Evolutionary conservation across 2,888 invertebrate genomes (phyloP).

Genomic region (Petrolisthes cinctipes): DNA sequence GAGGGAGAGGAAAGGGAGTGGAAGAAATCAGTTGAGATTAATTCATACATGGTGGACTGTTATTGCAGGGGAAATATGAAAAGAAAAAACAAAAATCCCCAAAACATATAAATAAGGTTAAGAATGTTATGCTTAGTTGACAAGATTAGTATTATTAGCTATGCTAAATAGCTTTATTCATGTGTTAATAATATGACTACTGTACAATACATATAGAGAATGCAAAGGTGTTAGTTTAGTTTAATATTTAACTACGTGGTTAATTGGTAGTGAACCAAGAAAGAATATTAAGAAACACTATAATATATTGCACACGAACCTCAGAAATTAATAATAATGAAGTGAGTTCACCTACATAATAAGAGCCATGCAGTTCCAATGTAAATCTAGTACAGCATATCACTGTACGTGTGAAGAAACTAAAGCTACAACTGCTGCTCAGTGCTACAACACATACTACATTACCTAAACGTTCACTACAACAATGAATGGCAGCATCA

Average conservation of each 20-base stretch:
- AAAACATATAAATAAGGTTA: background rate
- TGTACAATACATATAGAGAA: background rate
- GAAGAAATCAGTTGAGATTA: background rate
- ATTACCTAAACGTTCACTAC: no score
- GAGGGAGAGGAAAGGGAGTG: background rate
- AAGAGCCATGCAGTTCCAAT: no score
- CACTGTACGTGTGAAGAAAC: no score
- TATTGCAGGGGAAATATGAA: background rate
- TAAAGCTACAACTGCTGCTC: no score
- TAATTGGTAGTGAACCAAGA: background rate
- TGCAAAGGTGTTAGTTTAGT: background rate
- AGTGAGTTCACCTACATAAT: no score
- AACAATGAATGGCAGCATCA: no score
- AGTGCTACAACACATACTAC: no score
- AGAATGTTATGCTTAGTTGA: background rate
- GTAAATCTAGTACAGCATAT: no score
- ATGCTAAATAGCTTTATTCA: background rate
- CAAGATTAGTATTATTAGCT: background rate
- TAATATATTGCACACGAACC: no score
- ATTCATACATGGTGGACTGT: background rate
- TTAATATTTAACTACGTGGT: background rate
- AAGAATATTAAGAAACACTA: background rate
- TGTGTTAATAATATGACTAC: conserved; percentile 4
- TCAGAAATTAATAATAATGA: no score
- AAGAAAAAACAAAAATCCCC: background rate